Evolutionary conservation across 2,888 invertebrate species (phyloP).

Genomic region (Prosopocoilus inquinatus): DNA sequence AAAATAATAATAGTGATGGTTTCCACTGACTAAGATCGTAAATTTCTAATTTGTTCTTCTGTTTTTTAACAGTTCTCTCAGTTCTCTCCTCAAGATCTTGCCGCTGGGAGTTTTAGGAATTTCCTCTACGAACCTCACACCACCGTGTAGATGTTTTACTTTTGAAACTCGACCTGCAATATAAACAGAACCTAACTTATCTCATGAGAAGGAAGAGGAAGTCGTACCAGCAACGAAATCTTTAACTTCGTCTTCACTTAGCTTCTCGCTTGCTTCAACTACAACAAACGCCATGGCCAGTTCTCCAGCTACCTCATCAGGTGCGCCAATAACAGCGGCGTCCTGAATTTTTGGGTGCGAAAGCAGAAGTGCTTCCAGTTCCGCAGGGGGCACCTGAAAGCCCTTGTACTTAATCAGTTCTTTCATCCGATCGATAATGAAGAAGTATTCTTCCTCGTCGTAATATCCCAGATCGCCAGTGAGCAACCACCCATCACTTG

Average conservation of each 20-base stretch:
- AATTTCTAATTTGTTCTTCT: too few species aligned
- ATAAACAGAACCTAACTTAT: background rate
- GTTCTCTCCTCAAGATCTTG: conserved; percentile 68
- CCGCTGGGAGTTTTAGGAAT: conserved; percentile 78
- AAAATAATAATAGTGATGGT: too few species aligned
- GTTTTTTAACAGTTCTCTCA: conserved; percentile 13
- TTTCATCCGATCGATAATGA: conserved; percentile 80
- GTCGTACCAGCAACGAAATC: conserved; percentile 51
- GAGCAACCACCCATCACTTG: conserved; percentile 72
- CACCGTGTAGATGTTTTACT: conserved; percentile 71
- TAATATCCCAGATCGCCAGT: conserved; percentile 83
- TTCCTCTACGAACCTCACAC: conserved; percentile 68
- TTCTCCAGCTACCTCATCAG: conserved; percentile 72
- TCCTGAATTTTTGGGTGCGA: conserved; percentile 71
- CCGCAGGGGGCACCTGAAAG: conserved; percentile 81
- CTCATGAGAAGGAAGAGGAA: too few species aligned
- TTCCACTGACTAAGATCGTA: too few species aligned
- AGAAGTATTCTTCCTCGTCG: conserved; percentile 74
- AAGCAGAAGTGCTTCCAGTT: conserved; percentile 76
- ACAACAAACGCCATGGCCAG: conserved; percentile 76
- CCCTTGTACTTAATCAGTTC: conserved; percentile 91
- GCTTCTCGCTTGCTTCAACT: conserved; percentile 46
- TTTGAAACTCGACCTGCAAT: conserved; percentile 57
- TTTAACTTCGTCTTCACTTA: conserved; percentile 49
- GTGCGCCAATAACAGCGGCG: conserved; percentile 77